Evolutionary conservation across 2,888 invertebrate species (phyloP), one percentile per base, ranked within the genome.

Genomic region (Erynnis tages): DNA sequence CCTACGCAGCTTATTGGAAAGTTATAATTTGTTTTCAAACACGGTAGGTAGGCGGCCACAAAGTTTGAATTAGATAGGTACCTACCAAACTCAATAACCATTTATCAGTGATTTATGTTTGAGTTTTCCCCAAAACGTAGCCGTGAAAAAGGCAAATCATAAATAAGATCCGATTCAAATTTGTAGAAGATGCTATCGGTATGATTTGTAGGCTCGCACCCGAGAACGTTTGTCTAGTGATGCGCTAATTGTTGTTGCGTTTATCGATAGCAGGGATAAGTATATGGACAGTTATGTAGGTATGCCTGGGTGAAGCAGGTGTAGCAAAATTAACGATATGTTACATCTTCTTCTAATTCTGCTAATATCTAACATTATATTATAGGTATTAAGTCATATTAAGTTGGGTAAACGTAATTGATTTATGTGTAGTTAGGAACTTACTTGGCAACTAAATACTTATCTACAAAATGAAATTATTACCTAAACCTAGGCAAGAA

Each of bases 141-240:
- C 88, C 81, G 88, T 88, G 86, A 89, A 90, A 90, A 87, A 87
- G 87, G 85, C 88, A 84, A 88, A 89, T 89, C 89, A 85, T 90
- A 90, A 90, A 90, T 88, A 89, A 89, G 87, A 87, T 89, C 89
- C 88, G 90, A 88, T 89, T 90, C 90, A 90, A 90, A 90, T 90
- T 90, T 90, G 89, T 90, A 85, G 85, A 88, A 88, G 90, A 90
- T 90, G 84, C 74, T 90, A 90, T 90, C 90, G 67, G 71, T 78
- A 82, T 90, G 90, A 90, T 89, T 90, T 90, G 79, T 90, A 73
- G 79, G 79, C 87, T 88, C 87, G 85, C 84, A 85, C 84, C 82
- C 86, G 80, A 82, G 79, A 83, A 79, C 79, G 78, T 78, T 79
- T 76, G 75, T 78, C 81, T 88, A 89, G 89, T 88, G 89, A 84